Percentiles rank a stretch among this genome's conserved stretches.
Evolutionary conservation across 2,888 invertebrate species (phyloP).

Genomic region (Cabera pusaria): DNA sequence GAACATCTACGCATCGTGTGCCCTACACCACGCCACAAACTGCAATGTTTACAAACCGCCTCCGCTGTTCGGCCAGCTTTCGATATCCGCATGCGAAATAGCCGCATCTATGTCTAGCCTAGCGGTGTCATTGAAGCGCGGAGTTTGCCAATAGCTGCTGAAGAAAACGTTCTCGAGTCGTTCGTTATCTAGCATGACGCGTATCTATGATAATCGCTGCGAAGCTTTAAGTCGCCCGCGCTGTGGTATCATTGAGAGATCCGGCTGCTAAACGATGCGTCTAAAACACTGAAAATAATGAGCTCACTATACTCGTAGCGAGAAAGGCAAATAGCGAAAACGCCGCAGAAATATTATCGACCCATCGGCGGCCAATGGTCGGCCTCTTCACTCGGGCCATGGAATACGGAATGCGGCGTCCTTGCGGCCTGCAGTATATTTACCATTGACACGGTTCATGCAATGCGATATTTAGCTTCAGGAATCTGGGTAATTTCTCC

Average conservation of each 20-base stretch:
- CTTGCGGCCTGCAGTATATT: constrained; percentile 51
- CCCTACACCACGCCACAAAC: constrained; percentile 20
- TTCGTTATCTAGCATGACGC: constrained; percentile 34
- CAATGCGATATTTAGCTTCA: constrained; percentile 21
- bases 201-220: constrained; percentile 25
- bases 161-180: constrained; percentile 22
- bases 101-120: constrained; percentile 46
- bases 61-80: constrained; percentile 38
- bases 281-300: constrained; percentile 38
- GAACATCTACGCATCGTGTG: constrained; percentile 22
- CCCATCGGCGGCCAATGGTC: constrained; percentile 59
- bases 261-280: constrained; percentile 40
- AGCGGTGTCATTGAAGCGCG: constrained; percentile 28
- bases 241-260: constrained; percentile 47
- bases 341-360: constrained; percentile 79
- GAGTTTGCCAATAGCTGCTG: constrained; percentile 20
- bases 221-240: constrained; percentile 40
- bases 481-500: constrained; percentile 28
- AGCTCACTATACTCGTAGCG: constrained; percentile 27
- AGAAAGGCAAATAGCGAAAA: constrained; percentile 57
- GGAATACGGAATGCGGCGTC: constrained; percentile 57
- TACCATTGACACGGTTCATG: constrained; percentile 41
- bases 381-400: constrained; percentile 56
- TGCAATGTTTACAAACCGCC: constrained; percentile 49
- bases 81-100: constrained; percentile 43